Evolutionary conservation across 2,113 vertebrate species (phyloP).

Genomic region (Chloebia gouldiae): DNA sequence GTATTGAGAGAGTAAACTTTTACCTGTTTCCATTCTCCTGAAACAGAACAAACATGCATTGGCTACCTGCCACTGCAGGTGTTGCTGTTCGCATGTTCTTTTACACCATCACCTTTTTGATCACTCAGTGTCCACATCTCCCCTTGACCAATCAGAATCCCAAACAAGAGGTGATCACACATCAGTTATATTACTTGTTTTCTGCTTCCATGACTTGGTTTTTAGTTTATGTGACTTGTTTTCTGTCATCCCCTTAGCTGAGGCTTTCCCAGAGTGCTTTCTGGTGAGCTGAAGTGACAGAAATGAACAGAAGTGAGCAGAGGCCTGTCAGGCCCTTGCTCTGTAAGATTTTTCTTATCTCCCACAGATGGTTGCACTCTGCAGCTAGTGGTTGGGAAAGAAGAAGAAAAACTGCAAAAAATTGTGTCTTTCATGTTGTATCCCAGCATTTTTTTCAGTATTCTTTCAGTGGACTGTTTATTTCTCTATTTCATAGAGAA

Average conservation of each 20-base stretch:
- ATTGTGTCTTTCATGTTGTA: neutral
- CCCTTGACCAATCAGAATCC: neutral
- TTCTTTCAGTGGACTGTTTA: neutral
- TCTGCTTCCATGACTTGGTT: neutral
- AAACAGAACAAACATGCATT: too few species aligned
- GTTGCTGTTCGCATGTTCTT: neutral
- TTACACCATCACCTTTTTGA: neutral
- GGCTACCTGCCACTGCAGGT: neutral
- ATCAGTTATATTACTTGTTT: neutral
- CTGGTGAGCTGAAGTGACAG: neutral
- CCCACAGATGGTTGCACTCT: neutral
- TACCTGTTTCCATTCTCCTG: neutral
- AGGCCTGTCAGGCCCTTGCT: neutral
- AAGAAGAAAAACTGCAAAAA: neutral
- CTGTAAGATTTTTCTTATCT: neutral
- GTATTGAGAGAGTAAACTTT: neutral
- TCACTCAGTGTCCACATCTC: accelerated
- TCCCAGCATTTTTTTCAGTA: neutral
- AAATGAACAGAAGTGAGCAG: neutral
- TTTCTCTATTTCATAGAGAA: neutral
- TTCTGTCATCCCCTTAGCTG: neutral
- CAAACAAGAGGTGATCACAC: neutral
- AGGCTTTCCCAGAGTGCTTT: neutral
- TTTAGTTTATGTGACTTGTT: neutral
- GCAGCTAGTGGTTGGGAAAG: neutral